phyloP scores from a whole-genome alignment of 2,113 vertebrate species.

The Scartelaos histophorus region DNA sequence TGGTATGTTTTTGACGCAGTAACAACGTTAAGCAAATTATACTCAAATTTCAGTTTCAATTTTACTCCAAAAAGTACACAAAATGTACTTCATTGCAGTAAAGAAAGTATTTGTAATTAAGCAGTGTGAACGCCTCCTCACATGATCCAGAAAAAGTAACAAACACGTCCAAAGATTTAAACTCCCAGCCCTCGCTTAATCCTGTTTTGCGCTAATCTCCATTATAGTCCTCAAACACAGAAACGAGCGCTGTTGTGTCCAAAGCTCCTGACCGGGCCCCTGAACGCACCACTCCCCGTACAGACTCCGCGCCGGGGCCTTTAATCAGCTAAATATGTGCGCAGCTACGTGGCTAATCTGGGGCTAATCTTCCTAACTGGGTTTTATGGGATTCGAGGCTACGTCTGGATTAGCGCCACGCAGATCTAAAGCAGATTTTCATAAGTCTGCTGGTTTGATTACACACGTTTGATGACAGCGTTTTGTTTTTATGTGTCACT shows the following conservation, averaged over 20 bases:
- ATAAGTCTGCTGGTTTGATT: constrained; percentile 70
- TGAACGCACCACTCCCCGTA: constrained; percentile 42
- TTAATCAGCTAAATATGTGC: constrained; percentile 74
- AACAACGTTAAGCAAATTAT: too few relatives aligned
- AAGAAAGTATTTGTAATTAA: too few relatives aligned
- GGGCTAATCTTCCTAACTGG: constrained; percentile 74
- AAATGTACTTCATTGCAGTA: too few relatives aligned
- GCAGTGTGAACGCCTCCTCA: background rate
- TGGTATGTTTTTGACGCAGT: too few relatives aligned
- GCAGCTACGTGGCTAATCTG: constrained; percentile 73
- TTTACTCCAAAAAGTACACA: too few relatives aligned
- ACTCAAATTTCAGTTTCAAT: too few relatives aligned
- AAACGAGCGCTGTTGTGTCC: constrained; percentile 4
- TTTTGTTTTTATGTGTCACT: constrained; percentile 35
- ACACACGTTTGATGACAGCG: constrained; percentile 18
- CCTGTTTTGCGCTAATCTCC: constrained; percentile 37
- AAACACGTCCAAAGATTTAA: background rate
- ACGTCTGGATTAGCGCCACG: constrained; percentile 62
- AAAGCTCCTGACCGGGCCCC: constrained; percentile 44
- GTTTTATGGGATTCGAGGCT: constrained; percentile 72
- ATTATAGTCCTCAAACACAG: constrained; percentile 29
- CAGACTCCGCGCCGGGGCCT: constrained; percentile 59
- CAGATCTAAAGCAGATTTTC: constrained; percentile 74
- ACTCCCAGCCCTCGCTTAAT: background rate
- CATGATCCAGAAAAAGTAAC: background rate